Evolutionary conservation across 2,888 invertebrate species (phyloP).

Genomic region (Torymus auratus): DNA sequence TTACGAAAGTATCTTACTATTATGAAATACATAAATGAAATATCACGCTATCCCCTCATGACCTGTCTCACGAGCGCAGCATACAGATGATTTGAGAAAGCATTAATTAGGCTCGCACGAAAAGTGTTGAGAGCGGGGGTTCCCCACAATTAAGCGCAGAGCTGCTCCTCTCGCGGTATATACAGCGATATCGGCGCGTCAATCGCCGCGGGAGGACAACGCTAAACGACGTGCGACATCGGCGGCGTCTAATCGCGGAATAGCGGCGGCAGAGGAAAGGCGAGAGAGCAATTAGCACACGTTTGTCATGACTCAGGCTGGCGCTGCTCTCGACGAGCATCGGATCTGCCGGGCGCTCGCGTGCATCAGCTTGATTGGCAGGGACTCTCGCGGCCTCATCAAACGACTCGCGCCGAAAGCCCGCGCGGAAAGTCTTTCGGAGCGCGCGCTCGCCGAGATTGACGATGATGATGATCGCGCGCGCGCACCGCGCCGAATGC

Average conservation of each 20-base stretch:
- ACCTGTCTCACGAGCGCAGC: too few relatives aligned
- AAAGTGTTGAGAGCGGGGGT: too few relatives aligned
- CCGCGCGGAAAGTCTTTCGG: neutral
- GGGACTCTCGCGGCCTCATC: too few relatives aligned
- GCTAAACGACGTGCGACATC: constrained; percentile 21
- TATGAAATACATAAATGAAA: too few relatives aligned
- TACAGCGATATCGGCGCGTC: constrained; percentile 10
- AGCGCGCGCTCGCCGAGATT: neutral
- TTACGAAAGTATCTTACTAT: too few relatives aligned
- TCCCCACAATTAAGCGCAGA: too few relatives aligned
- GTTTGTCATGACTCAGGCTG: constrained; percentile 67
- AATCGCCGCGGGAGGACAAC: neutral
- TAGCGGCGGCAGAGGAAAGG: constrained; percentile 18
- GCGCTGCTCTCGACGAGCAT: constrained; percentile 62
- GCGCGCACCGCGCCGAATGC: neutral
- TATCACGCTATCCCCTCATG: too few relatives aligned
- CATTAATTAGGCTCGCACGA: too few relatives aligned
- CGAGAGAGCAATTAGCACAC: constrained; percentile 70
- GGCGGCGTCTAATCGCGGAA: constrained; percentile 21
- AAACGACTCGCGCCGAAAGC: too few relatives aligned
- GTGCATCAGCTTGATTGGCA: neutral
- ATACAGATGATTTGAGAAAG: too few relatives aligned
- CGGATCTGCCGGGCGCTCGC: neutral
- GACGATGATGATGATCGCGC: constrained; percentile 7
- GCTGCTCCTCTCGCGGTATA: too few relatives aligned